Evolutionary conservation across 2,113 vertebrate species (phyloP).

Genomic region (Martes martes): DNA sequence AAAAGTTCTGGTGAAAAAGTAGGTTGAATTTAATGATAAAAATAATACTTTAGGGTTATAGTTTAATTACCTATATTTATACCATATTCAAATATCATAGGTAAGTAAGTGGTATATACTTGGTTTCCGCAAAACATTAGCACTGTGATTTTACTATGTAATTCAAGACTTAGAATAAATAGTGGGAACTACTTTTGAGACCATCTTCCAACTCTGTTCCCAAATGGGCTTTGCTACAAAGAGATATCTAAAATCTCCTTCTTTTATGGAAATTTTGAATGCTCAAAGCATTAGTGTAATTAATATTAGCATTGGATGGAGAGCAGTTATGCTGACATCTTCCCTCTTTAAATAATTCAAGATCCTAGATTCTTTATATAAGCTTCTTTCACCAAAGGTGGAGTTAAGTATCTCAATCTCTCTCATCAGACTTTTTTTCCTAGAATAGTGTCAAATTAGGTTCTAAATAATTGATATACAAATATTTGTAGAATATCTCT

Average conservation of each 20-base stretch:
- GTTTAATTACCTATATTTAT: neutral
- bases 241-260: neutral
- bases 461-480: neutral
- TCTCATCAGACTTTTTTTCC: neutral
- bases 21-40: neutral
- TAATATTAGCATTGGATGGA: neutral
- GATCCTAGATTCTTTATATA: neutral
- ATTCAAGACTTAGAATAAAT: neutral
- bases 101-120: neutral
- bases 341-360: conserved; percentile 6
- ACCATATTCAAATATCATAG: neutral
- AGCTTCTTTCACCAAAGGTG: neutral
- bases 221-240: neutral
- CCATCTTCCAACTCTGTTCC: neutral
- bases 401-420: neutral
- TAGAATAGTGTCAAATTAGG: neutral
- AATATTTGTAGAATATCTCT: neutral
- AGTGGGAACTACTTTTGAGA: neutral
- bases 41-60: neutral
- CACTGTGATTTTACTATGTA: neutral
- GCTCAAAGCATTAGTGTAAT: neutral
- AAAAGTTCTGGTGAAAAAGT: neutral
- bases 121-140: neutral
- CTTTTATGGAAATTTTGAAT: neutral
- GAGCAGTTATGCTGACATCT: neutral